A percentile compares a stretch with the other conserved stretches of the same genome.
phyloP scores from a whole-genome alignment of 2,888 invertebrate species.

The Lysandra bellargus region DNA sequence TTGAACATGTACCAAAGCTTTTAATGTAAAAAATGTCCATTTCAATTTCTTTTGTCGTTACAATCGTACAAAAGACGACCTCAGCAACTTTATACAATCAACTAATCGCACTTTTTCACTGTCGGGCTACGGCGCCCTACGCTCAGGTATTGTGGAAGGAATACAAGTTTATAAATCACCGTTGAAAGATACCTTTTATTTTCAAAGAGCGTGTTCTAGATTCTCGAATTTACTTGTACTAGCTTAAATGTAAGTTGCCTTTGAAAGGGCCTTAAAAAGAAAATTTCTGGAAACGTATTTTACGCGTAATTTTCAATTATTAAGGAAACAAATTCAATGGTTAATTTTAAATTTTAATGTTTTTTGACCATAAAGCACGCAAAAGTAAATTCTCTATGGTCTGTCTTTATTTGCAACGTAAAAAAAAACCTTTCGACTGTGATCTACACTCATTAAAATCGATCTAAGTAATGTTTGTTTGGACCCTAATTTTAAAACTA shows the following conservation, averaged over 20 bases:
- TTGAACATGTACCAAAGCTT: neutral
- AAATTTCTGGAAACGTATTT: neutral
- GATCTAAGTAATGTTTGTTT: too few species aligned
- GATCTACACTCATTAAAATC: too few species aligned
- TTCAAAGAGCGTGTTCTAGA: neutral
- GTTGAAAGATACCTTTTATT: neutral
- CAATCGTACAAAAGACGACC: constrained; percentile 8
- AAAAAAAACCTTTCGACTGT: too few species aligned
- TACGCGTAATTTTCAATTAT: too few species aligned
- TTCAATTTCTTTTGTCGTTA: neutral
- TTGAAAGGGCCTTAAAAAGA: neutral
- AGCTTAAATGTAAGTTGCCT: neutral
- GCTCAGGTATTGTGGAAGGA: neutral
- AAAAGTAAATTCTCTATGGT: too few species aligned
- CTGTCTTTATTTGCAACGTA: too few species aligned
- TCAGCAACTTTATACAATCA: neutral
- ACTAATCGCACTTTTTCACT: constrained; percentile 4
- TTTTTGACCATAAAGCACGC: too few species aligned
- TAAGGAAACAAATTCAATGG: too few species aligned
- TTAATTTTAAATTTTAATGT: too few species aligned
- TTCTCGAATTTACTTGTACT: neutral
- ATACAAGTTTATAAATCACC: neutral
- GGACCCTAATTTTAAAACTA: too few species aligned
- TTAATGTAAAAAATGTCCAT: neutral
- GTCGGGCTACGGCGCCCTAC: neutral